Base-by-base conservation (phyloP, 1,140 invertebrate species). In the Choristoneura fumiferana region DNA sequence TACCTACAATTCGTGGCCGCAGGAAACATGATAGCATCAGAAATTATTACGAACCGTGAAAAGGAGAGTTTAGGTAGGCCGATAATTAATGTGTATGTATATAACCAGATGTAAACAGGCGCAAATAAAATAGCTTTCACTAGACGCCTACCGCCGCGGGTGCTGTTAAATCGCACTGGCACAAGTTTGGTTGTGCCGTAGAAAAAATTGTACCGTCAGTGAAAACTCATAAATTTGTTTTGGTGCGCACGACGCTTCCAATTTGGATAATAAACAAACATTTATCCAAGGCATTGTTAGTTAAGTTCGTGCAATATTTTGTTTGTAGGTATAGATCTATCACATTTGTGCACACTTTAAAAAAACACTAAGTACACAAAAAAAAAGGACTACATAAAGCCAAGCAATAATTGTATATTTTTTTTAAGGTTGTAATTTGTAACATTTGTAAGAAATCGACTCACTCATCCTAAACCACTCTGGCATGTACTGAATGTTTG, bases 81-180 rank as follows among this genome's bases (percentile, higher is more conserved):
- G 35, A 22, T 65, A 58, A 73, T 66, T 67, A 68, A 68, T 43
- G 14, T 40, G 61, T 65, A 71, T 64, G n/a, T n/a, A 57, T 67
- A 71, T 70, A 62, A 65, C 53, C 43, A 65, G 58, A 62, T 60
- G 60, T 65, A 62, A 62, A 64, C 55, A 65, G 58, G 56, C 57
- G 40, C 59, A 55, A 18, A 57, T 56, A 49, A 63, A 61, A 55
- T 55, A 73, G 71, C 78, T 81, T 81, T 81, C 78, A 81, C 78
- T 78, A 63, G 45, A 57, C 70, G 69, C 76, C 76, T 65, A 70
- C 76, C 35, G 58, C 43, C 12, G 37, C 38, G 36, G 59, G 59
- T 22, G 18, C 22, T 12, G 10, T 49, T 33, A 5, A 49, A 13
- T 29, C 10, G 10, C 22, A 18, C n/a, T n/a, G n/a, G n/a, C 12